Evolutionary conservation across 2,113 vertebrate species (phyloP).

Genomic region (Nasalis larvatus): DNA sequence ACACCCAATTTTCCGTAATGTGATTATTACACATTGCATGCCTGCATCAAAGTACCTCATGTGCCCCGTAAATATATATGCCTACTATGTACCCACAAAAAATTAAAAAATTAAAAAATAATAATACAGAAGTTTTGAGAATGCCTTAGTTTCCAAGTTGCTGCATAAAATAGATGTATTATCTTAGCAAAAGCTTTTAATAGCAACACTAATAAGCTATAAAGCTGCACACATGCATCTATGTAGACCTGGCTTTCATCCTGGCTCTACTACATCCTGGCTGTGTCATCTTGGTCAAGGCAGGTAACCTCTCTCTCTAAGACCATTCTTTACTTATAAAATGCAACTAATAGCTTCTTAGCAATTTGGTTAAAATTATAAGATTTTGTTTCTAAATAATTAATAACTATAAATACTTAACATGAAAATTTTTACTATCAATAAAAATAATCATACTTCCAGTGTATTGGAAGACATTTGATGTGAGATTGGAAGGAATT

Average conservation of each 20-base stretch:
- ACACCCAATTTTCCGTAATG: too few relatives aligned
- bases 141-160: not conserved
- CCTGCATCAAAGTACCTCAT: too few relatives aligned
- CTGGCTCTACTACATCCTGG: too few relatives aligned
- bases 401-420: not conserved
- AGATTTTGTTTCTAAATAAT: not conserved
- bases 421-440: not conserved
- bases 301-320: not conserved
- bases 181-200: not conserved
- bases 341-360: not conserved
- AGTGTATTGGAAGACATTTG: not conserved
- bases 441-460: not conserved
- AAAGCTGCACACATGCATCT: not conserved
- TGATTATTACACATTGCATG: too few relatives aligned
- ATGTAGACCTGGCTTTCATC: accelerated
- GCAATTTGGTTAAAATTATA: not conserved
- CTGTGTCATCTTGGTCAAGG: not conserved
- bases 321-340: not conserved
- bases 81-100: too few relatives aligned
- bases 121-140: not conserved
- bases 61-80: too few relatives aligned
- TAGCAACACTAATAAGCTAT: too few relatives aligned
- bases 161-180: not conserved
- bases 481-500: not conserved
- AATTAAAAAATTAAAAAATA: too few relatives aligned